Evolutionary conservation across 2,888 invertebrate genomes (phyloP).

Genomic region (Lobophora halterata): DNA sequence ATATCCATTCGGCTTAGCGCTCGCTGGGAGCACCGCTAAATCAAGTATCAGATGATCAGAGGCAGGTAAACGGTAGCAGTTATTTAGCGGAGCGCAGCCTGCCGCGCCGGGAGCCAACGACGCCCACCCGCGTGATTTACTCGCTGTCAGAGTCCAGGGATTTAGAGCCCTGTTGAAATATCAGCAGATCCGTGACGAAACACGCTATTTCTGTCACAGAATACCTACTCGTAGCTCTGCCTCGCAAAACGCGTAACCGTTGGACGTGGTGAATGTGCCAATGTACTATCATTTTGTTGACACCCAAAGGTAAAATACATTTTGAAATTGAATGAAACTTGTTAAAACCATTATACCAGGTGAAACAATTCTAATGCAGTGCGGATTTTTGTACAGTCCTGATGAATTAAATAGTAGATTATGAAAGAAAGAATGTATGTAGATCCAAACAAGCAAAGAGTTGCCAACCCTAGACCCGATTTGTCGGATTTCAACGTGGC

Average conservation of each 20-base stretch:
- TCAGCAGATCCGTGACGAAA: slow-evolving; percentile 68
- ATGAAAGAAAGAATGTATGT: no score
- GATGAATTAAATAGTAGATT: no score
- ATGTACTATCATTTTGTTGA: no score
- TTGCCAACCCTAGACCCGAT: slow-evolving; percentile 12
- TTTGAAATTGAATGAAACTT: no score
- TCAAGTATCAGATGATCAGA: slow-evolving; percentile 77
- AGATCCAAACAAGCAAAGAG: no score
- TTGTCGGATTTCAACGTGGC: slow-evolving; percentile 16
- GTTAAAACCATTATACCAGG: no score
- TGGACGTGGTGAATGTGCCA: slow-evolving; percentile 19
- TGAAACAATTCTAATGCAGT: no score
- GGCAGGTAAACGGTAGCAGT: slow-evolving; percentile 78
- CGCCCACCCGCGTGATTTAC: slow-evolving; percentile 76
- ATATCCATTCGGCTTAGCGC: slow-evolving; percentile 44
- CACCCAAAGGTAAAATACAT: no score
- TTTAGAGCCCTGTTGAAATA: slow-evolving; percentile 70
- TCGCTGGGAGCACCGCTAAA: slow-evolving; percentile 64
- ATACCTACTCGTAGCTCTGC: slow-evolving; percentile 34
- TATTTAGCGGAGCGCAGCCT: slow-evolving; percentile 62
- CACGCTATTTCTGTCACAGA: slow-evolving; percentile 33
- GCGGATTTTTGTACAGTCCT: no score
- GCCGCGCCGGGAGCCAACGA: slow-evolving; percentile 39
- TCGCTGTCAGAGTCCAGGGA: slow-evolving; percentile 52
- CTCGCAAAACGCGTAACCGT: slow-evolving; percentile 34